A percentile compares a stretch with the other conserved stretches of the same genome.
phyloP scores from a whole-genome alignment of 2,797 vertebrate species.

The Euphonia xanthogaster region DNA sequence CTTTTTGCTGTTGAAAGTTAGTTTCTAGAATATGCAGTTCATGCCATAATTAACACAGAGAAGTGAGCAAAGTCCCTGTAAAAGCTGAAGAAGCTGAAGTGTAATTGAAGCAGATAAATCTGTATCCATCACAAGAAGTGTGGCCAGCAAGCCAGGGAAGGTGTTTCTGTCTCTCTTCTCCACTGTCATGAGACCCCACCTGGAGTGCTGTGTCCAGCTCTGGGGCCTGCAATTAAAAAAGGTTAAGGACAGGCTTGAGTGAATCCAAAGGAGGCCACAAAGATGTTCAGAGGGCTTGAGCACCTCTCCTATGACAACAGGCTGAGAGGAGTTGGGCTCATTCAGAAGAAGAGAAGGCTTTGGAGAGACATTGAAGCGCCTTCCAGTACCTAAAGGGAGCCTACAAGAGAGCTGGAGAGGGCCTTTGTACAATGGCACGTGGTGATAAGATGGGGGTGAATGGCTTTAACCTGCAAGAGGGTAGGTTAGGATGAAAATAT shows the following conservation, averaged over 20 bases:
- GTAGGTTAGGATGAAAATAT: neutral
- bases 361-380: neutral
- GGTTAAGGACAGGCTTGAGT: accelerated
- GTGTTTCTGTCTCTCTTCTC: neutral
- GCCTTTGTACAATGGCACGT: neutral
- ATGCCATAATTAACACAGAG: neutral
- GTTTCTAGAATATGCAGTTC: neutral
- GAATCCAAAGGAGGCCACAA: neutral
- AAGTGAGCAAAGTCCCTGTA: neutral
- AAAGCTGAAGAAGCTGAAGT: neutral
- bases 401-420: neutral
- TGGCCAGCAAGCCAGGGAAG: neutral
- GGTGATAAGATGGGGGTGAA: accelerated
- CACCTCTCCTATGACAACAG: neutral
- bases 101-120: neutral
- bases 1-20: neutral
- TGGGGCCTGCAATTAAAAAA: neutral
- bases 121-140: accelerated
- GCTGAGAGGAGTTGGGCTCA: accelerated
- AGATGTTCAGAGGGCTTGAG: neutral
- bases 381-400: neutral
- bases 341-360: neutral
- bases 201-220: neutral
- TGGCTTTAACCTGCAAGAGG: neutral
- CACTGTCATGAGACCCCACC: neutral